Conservation (phyloP, 2,113 vertebrate species). For the Hyperopisus bebe region DNA sequence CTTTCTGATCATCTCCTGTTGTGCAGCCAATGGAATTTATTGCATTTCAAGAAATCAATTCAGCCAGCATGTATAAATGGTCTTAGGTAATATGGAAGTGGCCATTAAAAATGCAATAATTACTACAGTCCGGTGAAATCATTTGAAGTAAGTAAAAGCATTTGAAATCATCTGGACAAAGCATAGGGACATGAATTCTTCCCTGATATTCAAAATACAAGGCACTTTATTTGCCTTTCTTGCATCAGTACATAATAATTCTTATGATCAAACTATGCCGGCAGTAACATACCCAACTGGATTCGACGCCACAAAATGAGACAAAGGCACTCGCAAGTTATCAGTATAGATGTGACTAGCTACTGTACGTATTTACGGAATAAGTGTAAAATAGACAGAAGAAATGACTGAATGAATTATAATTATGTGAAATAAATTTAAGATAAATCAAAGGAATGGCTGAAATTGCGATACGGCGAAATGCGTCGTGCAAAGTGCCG, state of each 20-base stretch:
- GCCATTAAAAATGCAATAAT: slow-evolving; percentile 4
- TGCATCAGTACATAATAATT: neutral
- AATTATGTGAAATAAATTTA: neutral
- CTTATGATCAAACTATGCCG: neutral
- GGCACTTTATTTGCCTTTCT: neutral
- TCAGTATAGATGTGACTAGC: neutral
- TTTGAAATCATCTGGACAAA: neutral
- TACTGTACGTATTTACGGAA: neutral
- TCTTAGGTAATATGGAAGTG: slow-evolving; percentile 2
- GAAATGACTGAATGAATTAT: neutral
- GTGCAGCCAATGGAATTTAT: neutral
- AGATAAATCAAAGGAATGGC: neutral
- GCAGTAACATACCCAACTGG: neutral
- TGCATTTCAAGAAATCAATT: neutral
- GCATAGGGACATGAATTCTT: neutral
- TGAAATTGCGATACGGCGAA: neutral
- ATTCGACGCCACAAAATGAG: neutral
- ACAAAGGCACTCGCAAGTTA: neutral
- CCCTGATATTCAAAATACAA: neutral
- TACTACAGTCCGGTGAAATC: neutral
- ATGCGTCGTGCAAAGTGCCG: neutral
- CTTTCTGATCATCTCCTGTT: neutral
- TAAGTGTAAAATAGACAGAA: neutral
- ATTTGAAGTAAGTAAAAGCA: neutral
- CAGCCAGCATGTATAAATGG: neutral